Evolutionary conservation across 2,797 vertebrate species (phyloP), one percentile per base, ranked within the genome.

Genomic region (Synanceia verrucosa): DNA sequence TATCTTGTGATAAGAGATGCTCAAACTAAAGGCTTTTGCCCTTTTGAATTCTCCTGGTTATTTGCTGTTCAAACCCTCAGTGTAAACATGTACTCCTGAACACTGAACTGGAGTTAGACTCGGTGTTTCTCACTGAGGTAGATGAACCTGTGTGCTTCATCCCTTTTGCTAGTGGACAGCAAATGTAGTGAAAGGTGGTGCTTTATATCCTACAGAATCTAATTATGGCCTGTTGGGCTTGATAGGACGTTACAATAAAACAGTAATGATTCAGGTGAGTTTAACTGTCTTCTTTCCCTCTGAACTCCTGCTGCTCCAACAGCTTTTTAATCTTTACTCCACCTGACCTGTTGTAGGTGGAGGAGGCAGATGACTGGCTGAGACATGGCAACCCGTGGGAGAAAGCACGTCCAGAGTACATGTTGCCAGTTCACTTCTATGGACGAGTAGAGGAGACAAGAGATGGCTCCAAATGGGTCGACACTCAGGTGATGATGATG

Each of bases 341-440:
- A 52, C n/a, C 11, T 53, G 65, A 63, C 16, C 19, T 37, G 1
- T 13, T 69, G 46, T 4, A 99, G 98, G 94, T 98, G 61, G 98
- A 99, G 70, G 97, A 99, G 79, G 97, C 98, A 0, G 98, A 99
- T 9, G 97, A 99, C 77, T 99, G 98, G 98, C 94, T 99, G 70
- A 90, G 97, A 68, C 93, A 98, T 0, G 98, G 98, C 21, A 99
- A 99, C 83, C 98, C 98, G 1, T 99, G 98, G 98, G 98, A 99
- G 91, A 99, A 99, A 64, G 95, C 97, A 2, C 96, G 98, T 0
- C 98, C 97, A 0, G 97, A 99, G 79, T 99, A 96, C 92, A 99
- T 98, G 97, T 79, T 99, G 72, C 98, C 98, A 0, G 96, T 99
- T 46, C 97, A 99, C 88, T 99, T 97, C 92, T 99, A 98, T 0